Evolutionary conservation across 2,888 invertebrate genomes (phyloP).

Genomic region (Podabrus alpinus): DNA sequence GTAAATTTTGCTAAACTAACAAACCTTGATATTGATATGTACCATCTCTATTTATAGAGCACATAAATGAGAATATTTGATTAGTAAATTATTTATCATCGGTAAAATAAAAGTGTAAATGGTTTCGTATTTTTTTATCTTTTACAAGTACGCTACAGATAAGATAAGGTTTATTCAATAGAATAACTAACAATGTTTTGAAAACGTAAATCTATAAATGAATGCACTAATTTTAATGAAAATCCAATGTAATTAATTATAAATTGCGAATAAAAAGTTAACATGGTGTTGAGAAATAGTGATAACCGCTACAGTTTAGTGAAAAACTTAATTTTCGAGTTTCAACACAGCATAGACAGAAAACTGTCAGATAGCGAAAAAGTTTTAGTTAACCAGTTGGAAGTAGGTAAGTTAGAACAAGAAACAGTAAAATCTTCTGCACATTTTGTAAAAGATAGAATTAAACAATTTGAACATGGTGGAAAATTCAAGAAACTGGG

Average conservation of each 20-base stretch:
- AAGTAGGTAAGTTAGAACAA: background rate
- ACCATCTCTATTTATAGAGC: no score
- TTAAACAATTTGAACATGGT: background rate
- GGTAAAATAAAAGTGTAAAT: background rate
- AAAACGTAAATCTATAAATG: background rate
- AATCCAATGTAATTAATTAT: background rate
- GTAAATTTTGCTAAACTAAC: background rate
- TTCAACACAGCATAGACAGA: background rate
- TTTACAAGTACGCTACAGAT: background rate
- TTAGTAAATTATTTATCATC: background rate
- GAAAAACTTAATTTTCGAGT: conserved; percentile 7
- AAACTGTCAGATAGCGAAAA: background rate
- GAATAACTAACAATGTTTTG: background rate
- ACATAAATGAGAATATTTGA: background rate
- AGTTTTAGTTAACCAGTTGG: background rate
- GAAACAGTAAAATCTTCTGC: background rate
- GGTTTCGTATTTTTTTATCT: background rate
- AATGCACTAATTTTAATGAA: background rate
- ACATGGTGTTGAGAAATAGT: background rate
- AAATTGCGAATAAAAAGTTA: background rate
- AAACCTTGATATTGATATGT: background rate
- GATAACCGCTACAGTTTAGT: background rate
- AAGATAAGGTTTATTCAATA: background rate
- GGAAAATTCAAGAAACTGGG: background rate
- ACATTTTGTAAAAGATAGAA: background rate